These are phyloP conservation scores for Sylvia borin DNA, from an alignment of 2,797 vertebrate species.

Conservation along the genomic window DNA sequence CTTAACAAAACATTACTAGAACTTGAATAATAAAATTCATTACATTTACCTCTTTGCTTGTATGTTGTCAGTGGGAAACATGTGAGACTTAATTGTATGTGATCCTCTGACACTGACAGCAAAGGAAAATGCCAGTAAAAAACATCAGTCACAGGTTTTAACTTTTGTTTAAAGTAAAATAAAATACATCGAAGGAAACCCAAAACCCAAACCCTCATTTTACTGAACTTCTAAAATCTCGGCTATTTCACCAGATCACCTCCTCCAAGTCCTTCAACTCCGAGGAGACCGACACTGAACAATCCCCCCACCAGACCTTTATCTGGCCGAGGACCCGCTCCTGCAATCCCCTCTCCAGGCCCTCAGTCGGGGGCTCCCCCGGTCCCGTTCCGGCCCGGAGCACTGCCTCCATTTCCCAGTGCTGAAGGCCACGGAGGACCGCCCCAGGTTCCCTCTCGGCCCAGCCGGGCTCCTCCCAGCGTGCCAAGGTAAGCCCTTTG, in stretches of 20 bases:
- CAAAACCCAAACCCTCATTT: fast-evolving
- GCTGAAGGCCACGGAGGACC: slow-evolving; percentile 79
- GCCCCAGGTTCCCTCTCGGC: slow-evolving; percentile 76
- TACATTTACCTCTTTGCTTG: background rate
- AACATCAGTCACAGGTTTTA: background rate
- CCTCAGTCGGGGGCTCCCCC: slow-evolving; percentile 80
- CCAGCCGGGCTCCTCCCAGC: slow-evolving; percentile 78
- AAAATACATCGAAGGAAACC: background rate
- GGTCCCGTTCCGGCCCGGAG: slow-evolving; percentile 83
- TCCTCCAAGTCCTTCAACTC: slow-evolving; percentile 81
- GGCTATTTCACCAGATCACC: slow-evolving; percentile 80
- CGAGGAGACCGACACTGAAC: slow-evolving; percentile 70
- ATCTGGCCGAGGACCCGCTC: slow-evolving; percentile 68
- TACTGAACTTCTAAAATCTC: background rate
- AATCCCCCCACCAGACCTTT: slow-evolving; percentile 61
- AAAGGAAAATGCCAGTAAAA: background rate
- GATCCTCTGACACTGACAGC: background rate
- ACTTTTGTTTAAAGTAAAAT: background rate
- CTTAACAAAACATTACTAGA: background rate
- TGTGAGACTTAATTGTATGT: background rate
- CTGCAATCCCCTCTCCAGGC: slow-evolving; percentile 76
- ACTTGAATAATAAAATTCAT: background rate
- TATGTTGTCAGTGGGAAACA: background rate
- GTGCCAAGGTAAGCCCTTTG: slow-evolving; percentile 84
- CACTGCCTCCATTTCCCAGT: slow-evolving; percentile 73